Conservation (phyloP, 1,140 invertebrate genomes). For the Drosophila novamexicana region DNA sequence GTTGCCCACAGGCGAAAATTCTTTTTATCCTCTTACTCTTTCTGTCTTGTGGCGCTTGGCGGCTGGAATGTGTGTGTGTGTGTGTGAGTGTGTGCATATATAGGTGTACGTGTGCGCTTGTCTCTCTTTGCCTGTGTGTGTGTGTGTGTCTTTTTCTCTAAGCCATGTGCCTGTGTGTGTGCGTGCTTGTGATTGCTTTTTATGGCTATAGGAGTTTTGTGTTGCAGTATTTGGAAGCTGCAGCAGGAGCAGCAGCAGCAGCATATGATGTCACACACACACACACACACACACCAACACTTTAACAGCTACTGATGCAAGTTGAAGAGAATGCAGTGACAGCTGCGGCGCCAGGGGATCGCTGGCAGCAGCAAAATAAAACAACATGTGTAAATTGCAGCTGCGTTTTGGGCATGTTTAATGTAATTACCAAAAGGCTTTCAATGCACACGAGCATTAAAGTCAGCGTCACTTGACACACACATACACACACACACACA, state of each 20-base stretch:
- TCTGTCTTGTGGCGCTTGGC: background rate
- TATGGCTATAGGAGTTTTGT: conserved; percentile 71
- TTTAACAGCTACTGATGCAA: conserved; percentile 1
- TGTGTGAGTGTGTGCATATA: conserved; percentile 4
- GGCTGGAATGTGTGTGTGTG: background rate
- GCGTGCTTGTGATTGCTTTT: conserved; percentile 45
- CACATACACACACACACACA: conserved; percentile 29
- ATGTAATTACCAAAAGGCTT: conserved; percentile 82
- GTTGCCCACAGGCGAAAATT: conserved; percentile 55
- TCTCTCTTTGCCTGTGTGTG: conserved; percentile 5
- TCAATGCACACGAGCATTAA: conserved; percentile 71
- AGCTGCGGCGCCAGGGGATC: background rate
- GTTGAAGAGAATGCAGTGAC: background rate
- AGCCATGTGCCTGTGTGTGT: conserved; percentile 17
- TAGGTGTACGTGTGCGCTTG: conserved; percentile 4
- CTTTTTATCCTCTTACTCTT: conserved; percentile 37
- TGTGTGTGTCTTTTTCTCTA: conserved; percentile 17
- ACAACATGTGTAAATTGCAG: conserved; percentile 76
- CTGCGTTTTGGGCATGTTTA: conserved; percentile 82
- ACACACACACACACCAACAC: background rate
- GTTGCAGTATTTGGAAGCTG: conserved; percentile 58
- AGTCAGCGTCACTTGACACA: conserved; percentile 53
- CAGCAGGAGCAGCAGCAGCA: conserved; percentile 39
- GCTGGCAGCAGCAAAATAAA: background rate
- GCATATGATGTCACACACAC: conserved; percentile 54